Conservation (phyloP, 2,888 invertebrate species). For the Drosophila tripunctata region DNA sequence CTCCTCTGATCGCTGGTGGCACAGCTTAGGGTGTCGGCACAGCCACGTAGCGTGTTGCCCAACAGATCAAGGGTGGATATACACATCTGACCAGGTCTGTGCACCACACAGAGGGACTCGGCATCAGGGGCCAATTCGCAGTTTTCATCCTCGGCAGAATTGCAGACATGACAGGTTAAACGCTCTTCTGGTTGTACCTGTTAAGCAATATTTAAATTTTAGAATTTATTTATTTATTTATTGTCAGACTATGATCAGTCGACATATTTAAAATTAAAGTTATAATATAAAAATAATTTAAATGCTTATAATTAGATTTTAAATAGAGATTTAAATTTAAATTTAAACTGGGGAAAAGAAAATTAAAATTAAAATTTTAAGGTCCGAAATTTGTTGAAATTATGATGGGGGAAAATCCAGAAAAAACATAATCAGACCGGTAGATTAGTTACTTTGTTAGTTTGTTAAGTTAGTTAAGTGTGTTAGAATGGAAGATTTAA, state of each 20-base stretch:
- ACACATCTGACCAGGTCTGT: conserved; percentile 60
- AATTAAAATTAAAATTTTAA: too few relatives aligned
- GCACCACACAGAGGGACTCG: conserved; percentile 55
- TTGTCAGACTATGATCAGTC: background rate
- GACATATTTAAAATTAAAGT: too few relatives aligned
- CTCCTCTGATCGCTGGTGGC: conserved; percentile 9
- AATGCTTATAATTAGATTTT: too few relatives aligned
- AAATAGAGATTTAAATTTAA: too few relatives aligned
- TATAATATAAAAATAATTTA: too few relatives aligned
- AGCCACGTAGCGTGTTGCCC: conserved; percentile 76
- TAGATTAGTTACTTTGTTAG: too few relatives aligned
- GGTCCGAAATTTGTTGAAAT: too few relatives aligned
- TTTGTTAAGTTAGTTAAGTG: too few relatives aligned
- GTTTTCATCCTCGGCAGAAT: conserved; percentile 45
- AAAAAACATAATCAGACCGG: too few relatives aligned
- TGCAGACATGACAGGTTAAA: conserved; percentile 72
- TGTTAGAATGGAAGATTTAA: too few relatives aligned
- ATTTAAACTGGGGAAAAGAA: too few relatives aligned
- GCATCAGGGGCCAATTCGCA: conserved; percentile 65
- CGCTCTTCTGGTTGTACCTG: conserved; percentile 79
- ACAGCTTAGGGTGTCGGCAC: conserved; percentile 66
- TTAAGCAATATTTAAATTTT: background rate
- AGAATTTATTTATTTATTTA: background rate
- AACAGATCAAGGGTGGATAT: conserved; percentile 54
- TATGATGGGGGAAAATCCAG: too few relatives aligned